Evolutionary conservation across 2,888 invertebrate species (phyloP).

Genomic region (Agonopterix arenella): DNA sequence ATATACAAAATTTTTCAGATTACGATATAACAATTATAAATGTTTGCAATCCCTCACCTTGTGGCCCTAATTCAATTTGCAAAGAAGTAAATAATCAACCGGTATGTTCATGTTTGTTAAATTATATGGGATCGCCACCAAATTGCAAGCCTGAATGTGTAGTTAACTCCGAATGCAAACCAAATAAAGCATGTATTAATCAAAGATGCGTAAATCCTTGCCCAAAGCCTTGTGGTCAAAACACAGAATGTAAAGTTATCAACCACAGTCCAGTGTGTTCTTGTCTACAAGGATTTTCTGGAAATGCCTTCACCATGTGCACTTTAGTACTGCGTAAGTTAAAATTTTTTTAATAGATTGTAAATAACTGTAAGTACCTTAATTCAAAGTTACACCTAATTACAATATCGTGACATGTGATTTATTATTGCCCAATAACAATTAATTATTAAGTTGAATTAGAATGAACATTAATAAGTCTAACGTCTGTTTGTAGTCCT

Average conservation of each 20-base stretch:
- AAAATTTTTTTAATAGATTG: no score
- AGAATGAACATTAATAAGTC: no score
- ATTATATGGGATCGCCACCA: slow-evolving; percentile 81
- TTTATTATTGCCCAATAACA: background rate
- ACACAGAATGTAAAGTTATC: slow-evolving; percentile 81
- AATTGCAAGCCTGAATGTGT: slow-evolving; percentile 81
- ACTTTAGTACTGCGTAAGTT: slow-evolving; percentile 74
- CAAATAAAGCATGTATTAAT: slow-evolving; percentile 80
- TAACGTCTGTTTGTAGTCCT: no score
- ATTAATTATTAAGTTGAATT: no score
- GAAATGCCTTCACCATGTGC: slow-evolving; percentile 82
- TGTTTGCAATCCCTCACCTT: slow-evolving; percentile 85
- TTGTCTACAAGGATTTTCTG: slow-evolving; percentile 80
- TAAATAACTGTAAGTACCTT: no score
- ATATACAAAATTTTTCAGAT: slow-evolving; percentile 33
- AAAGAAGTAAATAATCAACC: slow-evolving; percentile 82
- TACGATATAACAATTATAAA: slow-evolving; percentile 49
- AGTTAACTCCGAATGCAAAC: slow-evolving; percentile 80
- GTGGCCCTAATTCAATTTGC: slow-evolving; percentile 85
- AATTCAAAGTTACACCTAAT: background rate
- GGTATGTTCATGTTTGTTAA: slow-evolving; percentile 82
- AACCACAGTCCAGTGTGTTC: slow-evolving; percentile 85
- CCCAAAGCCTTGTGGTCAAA: slow-evolving; percentile 80
- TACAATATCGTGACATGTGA: background rate
- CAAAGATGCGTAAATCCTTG: slow-evolving; percentile 84